Base-by-base conservation (phyloP, 2,888 invertebrate species). In the Choreutis nemorana region DNA sequence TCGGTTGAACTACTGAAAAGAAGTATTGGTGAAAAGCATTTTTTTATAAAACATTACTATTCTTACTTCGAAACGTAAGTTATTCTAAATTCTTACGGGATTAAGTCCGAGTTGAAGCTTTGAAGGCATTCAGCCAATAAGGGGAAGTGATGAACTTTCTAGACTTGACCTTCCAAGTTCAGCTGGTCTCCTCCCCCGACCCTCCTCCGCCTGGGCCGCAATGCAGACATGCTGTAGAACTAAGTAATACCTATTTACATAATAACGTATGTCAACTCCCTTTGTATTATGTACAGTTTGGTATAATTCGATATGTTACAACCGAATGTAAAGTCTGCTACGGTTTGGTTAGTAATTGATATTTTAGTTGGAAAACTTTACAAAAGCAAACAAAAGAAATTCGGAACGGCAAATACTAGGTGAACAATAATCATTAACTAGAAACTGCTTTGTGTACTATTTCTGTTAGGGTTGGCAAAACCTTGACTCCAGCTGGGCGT, bases 101-200 rank as follows among this genome's bases (percentile, higher is more conserved):
- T 43, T 25, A 41, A 45, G 44, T 50, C 47, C 33, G 46, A 51
- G 50, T 48, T 35, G 48, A 51, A 41, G 42, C 42, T 41, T 46
- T 46, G 43, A 44, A 41, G 47, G 44, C 48, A 55, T 48, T 45
- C 51, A 45, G 44, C 50, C 50, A 59, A 61, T 64, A 59, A 55
- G 45, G 48, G 45, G 51, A 55, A 61, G 55, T 48, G 50, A n/a
- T 43, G 42, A 66, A 70, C 55, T 65, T 65, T 57, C 35, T 45
- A 53, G 61, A 57, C 61, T 64, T 71, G 70, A 71, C 73, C 73
- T 73, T 72, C 58, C 61, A 70, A 67, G 61, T 67, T 66, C 56
- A 58, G 52, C 55, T 57, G 41, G 55, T 48, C 50, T 45, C 49
- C 48, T 42, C 40, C 40, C 47, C 53, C 55, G 48, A 45, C 40